These are phyloP conservation scores for Ficedula albicollis DNA, from an alignment of 2,797 vertebrate genomes.

Conservation along the genomic window DNA sequence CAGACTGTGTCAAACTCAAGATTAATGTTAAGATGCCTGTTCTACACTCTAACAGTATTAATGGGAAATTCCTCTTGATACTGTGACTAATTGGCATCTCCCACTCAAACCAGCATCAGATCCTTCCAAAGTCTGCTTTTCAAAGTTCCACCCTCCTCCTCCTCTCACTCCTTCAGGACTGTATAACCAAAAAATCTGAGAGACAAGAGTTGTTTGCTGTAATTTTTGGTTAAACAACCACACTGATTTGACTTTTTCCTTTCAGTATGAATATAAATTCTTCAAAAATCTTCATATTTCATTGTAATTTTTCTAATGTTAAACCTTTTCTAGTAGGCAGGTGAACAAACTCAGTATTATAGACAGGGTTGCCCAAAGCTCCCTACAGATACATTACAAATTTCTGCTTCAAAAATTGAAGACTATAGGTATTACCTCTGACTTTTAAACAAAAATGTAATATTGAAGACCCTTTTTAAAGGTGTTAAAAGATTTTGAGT, in stretches of 20 bases:
- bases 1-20: not conserved
- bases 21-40: not conserved
- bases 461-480: not conserved
- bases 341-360: not conserved
- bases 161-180: not conserved
- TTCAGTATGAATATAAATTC: not conserved
- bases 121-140: not conserved
- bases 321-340: not conserved
- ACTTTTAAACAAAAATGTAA: not conserved
- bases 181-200: not conserved
- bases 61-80: not conserved
- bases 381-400: not conserved
- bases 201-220: accelerated
- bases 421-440: not conserved
- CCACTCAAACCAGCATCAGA: not conserved
- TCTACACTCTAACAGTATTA: not conserved
- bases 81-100: not conserved
- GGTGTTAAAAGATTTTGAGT: not conserved
- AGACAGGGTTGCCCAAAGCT: not conserved
- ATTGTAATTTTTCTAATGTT: not conserved
- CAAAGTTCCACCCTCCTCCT: not conserved
- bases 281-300: not conserved
- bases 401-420: not conserved
- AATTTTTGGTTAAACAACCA: not conserved
- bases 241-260: not conserved